Evolutionary conservation across 2,113 vertebrate species (phyloP).

Genomic region (Callocephalon fimbriatum): DNA sequence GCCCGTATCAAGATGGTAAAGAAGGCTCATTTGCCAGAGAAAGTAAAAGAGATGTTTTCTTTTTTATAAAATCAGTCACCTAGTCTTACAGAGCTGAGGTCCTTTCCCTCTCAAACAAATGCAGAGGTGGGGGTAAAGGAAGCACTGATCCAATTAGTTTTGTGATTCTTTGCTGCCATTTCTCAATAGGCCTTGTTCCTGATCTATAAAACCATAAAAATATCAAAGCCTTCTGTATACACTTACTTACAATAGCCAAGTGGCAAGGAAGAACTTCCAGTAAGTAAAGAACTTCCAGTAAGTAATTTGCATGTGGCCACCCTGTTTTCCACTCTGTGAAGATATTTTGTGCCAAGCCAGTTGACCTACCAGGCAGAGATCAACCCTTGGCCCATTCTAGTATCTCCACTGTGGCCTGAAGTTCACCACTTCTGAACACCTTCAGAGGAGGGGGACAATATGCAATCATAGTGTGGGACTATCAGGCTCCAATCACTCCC

Average conservation of each 20-base stretch:
- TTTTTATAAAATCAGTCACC: not conserved
- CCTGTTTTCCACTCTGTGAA: not conserved
- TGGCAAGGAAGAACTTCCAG: not conserved
- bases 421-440: not conserved
- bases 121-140: not conserved
- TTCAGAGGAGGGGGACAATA: not conserved
- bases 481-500: not conserved
- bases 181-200: not conserved
- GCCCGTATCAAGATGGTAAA: not conserved
- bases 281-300: not conserved
- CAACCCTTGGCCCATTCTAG: not conserved
- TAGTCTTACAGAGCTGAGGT: not conserved
- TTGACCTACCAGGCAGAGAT: not conserved
- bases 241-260: not conserved
- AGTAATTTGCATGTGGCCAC: not conserved
- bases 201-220: not conserved
- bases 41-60: not conserved
- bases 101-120: not conserved
- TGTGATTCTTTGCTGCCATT: not conserved
- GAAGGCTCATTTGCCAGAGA: slow-evolving; percentile 19
- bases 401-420: not conserved
- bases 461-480: accelerated
- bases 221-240: not conserved
- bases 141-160: not conserved
- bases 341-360: not conserved